Evolutionary conservation across 2,113 vertebrate genomes (phyloP).

Genomic region (Tor tambroides): DNA sequence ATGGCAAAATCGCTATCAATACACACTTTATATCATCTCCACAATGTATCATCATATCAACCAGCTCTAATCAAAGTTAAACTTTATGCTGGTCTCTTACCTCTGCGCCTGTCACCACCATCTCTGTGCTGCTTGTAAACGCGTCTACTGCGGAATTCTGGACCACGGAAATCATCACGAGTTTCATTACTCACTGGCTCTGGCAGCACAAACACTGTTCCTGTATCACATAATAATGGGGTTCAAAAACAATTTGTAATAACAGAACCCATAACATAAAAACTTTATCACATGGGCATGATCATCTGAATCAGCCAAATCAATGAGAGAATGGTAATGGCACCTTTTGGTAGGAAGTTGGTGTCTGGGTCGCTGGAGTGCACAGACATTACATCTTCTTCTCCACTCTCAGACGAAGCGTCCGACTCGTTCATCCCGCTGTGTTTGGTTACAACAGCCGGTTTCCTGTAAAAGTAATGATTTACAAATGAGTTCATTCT

Average conservation of each 20-base stretch:
- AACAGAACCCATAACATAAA: background rate
- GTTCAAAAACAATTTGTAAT: background rate
- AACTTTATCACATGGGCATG: background rate
- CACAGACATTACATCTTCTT: conserved; percentile 77
- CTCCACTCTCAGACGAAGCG: conserved; percentile 78
- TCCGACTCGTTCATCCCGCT: conserved; percentile 92
- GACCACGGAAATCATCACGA: conserved; percentile 98
- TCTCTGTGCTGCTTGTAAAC: conserved; percentile 85
- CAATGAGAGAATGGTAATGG: background rate
- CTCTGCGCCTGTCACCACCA: conserved; percentile 87
- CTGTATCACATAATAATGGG: conserved; percentile 66
- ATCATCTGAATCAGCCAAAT: background rate
- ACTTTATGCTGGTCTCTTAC: conserved; percentile 68
- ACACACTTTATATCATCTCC: too few species aligned
- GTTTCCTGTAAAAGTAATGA: conserved; percentile 81
- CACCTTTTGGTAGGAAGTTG: conserved; percentile 54
- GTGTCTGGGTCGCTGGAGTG: conserved; percentile 79
- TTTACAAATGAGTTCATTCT: background rate
- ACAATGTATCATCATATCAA: too few species aligned
- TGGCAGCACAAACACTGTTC: conserved; percentile 92
- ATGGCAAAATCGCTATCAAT: too few species aligned
- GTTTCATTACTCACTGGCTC: conserved; percentile 92
- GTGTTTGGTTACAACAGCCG: conserved; percentile 89
- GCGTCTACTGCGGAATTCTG: conserved; percentile 91
- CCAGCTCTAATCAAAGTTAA: too few species aligned